Evolutionary conservation across 1,140 invertebrate genomes (phyloP).

Genomic region (Cydia splendana): DNA sequence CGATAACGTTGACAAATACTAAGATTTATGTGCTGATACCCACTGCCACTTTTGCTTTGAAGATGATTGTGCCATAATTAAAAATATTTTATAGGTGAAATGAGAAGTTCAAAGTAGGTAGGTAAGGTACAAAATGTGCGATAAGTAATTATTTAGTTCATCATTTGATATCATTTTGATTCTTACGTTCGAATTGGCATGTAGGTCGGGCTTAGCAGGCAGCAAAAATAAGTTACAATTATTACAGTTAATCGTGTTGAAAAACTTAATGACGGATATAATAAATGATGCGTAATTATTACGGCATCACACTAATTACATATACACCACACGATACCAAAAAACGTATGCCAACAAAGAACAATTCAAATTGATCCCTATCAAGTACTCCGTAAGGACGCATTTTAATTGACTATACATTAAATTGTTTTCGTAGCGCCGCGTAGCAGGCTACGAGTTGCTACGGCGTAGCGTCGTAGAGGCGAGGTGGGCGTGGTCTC

Average conservation of each 20-base stretch:
- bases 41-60: not conserved
- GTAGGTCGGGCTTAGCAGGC: too few species aligned
- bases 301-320: not conserved
- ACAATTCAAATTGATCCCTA: not conserved
- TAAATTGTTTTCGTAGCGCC: not conserved
- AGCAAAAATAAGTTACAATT: too few species aligned
- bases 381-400: not conserved
- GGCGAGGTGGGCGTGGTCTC: constrained; percentile 11
- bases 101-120: too few species aligned
- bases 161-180: too few species aligned
- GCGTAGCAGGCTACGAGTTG: not conserved
- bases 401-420: not conserved
- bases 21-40: constrained; percentile 38
- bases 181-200: too few species aligned
- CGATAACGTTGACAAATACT: constrained; percentile 45
- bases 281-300: not conserved
- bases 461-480: constrained; percentile 28
- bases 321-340: not conserved
- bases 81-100: too few species aligned
- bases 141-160: too few species aligned
- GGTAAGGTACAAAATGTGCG: too few species aligned
- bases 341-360: not conserved
- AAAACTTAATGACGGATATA: constrained; percentile 7
- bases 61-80: not conserved
- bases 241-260: not conserved